A percentile compares a stretch with the other conserved stretches of the same genome.
These are phyloP conservation scores for Columba janthina DNA, from an alignment of 2,113 vertebrate species.

Conservation along the genomic window DNA sequence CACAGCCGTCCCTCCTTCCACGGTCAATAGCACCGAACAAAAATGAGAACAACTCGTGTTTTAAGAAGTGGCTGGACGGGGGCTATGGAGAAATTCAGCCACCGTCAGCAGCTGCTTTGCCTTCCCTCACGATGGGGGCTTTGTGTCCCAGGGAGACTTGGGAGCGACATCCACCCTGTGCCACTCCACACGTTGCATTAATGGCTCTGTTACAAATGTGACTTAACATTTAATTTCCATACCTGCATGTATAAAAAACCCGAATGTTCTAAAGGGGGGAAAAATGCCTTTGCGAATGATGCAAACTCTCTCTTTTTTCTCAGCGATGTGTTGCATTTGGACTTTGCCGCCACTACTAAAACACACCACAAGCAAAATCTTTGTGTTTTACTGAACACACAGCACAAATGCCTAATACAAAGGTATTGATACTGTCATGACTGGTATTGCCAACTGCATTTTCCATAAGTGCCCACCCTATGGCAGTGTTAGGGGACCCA, in stretches of 20 bases:
- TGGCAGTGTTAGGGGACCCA: neutral
- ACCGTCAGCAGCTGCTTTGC: neutral
- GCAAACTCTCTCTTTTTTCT: neutral
- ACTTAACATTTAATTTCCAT: neutral
- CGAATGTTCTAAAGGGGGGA: neutral
- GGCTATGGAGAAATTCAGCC: neutral
- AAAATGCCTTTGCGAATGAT: neutral
- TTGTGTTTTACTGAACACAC: neutral
- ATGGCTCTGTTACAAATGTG: neutral
- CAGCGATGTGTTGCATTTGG: neutral
- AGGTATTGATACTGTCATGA: accelerated
- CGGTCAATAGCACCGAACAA: slow-evolving; percentile 55
- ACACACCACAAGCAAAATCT: neutral
- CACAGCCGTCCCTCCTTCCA: slow-evolving; percentile 53
- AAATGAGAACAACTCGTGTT: slow-evolving; percentile 64
- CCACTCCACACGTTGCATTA: neutral
- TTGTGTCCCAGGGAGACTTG: neutral
- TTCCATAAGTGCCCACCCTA: neutral
- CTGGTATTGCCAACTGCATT: neutral
- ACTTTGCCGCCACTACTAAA: accelerated
- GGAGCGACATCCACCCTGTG: neutral
- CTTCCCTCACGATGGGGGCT: neutral
- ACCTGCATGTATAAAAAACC: neutral
- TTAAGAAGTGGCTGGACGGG: slow-evolving; percentile 41
- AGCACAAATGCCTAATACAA: neutral